Evolutionary conservation across 1,140 invertebrate species (phyloP), one percentile per base, ranked within the genome.

Genomic region (Bicyclus anynana): DNA sequence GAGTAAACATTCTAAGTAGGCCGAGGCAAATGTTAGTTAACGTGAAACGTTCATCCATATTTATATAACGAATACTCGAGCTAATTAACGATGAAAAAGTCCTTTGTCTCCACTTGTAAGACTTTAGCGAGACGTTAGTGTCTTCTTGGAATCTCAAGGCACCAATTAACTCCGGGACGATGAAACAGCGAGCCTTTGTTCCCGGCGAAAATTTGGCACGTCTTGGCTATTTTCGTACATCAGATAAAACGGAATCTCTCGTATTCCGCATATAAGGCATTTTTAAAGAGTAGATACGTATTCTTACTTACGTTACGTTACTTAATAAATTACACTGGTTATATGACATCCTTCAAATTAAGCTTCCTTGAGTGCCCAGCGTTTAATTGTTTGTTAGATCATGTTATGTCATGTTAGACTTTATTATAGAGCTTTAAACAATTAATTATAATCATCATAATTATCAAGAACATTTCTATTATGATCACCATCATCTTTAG

Each of bases 171-270:
- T 70, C 59, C 33, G 54, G 48, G 52, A 59, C 55, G 53, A 56
- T 37, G 61, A 53, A 42, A 64, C 58, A 64, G 53, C 57, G 52
- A 54, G 14, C 56, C 61, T 67, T 70, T 67, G 64, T 70, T 63
- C 18, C 18, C 53, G 49, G 53, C 48, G 48, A 67, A 66, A 62
- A 62, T 67, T 67, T 64, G 53, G 67, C 59, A 65, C 57, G 54
- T 62, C 42, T 57, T 52, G 49, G 52, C 59, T 55, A 53, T 66
- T 59, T 67, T 63, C 52, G 55, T 59, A 44, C 37, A 59, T 62
- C 63, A 58, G 63, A 65, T 61, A 53, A 53, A 17, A 35, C 42
- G 20, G 26, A 26, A 52, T 14, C 38, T 50, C 23, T 29, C 27
- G 13, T 27, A 59, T 29, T 50, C 37, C 48, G 23, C 38, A 51